Conservation (phyloP, 2,888 invertebrate genomes). For the Argyresthia albistria region DNA sequence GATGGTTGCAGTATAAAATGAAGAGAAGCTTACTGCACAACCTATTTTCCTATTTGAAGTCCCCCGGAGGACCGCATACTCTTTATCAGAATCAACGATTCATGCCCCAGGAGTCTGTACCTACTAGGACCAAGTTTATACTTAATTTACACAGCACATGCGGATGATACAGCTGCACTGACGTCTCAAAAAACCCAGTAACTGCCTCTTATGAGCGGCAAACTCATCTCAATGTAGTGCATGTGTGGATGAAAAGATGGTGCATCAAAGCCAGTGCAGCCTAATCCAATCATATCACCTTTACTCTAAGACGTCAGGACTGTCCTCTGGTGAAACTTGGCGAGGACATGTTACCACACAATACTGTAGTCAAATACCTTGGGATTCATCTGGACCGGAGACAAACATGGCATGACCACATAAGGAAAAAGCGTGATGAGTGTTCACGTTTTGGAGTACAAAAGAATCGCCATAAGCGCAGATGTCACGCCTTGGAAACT, state of each 20-base stretch:
- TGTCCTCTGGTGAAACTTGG: slow-evolving; percentile 7
- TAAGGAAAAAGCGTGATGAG: not conserved
- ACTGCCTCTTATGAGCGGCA: slow-evolving; percentile 7
- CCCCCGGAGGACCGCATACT: slow-evolving; percentile 1
- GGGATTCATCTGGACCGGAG: slow-evolving; percentile 5
- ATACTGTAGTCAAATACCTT: slow-evolving; percentile 4
- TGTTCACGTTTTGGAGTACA: too few relatives aligned
- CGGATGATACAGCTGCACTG: slow-evolving; percentile 11
- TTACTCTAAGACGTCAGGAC: slow-evolving; percentile 5
- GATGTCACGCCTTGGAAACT: too few relatives aligned
- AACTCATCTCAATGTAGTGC: slow-evolving; percentile 1
- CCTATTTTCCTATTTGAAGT: not conserved
- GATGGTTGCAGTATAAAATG: not conserved
- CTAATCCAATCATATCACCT: slow-evolving; percentile 10
- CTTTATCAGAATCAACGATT: not conserved
- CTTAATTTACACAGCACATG: slow-evolving; percentile 5
- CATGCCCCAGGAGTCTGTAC: slow-evolving; percentile 3
- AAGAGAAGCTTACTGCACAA: not conserved
- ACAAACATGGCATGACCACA: slow-evolving; percentile 7
- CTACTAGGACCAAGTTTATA: slow-evolving; percentile 1
- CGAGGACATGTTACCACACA: not conserved
- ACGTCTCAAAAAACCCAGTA: slow-evolving; percentile 3
- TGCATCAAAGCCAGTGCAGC: slow-evolving; percentile 7
- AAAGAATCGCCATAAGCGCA: too few relatives aligned
- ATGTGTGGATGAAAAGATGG: slow-evolving; percentile 11